Evolutionary conservation across 2,797 vertebrate genomes (phyloP).

Genomic region (Cynodonichthys magdalenae): DNA sequence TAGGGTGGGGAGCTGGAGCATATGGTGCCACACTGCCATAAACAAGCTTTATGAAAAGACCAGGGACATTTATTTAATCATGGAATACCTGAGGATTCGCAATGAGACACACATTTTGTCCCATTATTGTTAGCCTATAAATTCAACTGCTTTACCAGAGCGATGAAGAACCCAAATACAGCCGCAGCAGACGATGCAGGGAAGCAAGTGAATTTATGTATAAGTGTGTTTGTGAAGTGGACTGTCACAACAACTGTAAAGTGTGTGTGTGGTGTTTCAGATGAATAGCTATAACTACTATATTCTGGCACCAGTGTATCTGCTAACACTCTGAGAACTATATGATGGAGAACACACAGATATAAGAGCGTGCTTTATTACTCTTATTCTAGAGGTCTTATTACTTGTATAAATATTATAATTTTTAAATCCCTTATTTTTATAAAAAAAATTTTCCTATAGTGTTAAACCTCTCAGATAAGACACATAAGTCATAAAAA

Average conservation of each 20-base stretch:
- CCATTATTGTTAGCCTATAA: slow-evolving; percentile 81
- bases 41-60: slow-evolving; percentile 89
- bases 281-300: slow-evolving; percentile 54
- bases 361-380: slow-evolving; percentile 36
- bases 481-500: slow-evolving; percentile 30
- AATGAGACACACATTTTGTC: slow-evolving; percentile 74
- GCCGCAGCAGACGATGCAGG: slow-evolving; percentile 48
- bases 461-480: slow-evolving; percentile 19
- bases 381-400: slow-evolving; percentile 7
- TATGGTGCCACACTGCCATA: slow-evolving; percentile 82
- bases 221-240: slow-evolving; percentile 55
- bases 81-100: slow-evolving; percentile 83
- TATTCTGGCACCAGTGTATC: slow-evolving; percentile 51
- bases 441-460: too few species aligned
- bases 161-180: slow-evolving; percentile 55
- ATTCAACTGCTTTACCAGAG: slow-evolving; percentile 75
- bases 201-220: slow-evolving; percentile 74
- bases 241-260: slow-evolving; percentile 24
- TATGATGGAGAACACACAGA: slow-evolving; percentile 29
- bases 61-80: slow-evolving; percentile 89
- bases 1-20: slow-evolving; percentile 72
- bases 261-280: slow-evolving; percentile 40
- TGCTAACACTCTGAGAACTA: slow-evolving; percentile 45
- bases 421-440: slow-evolving; percentile 2
- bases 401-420: slow-evolving; percentile 20